These are phyloP conservation scores for Mesorhabditis spiculigera DNA, from an alignment of 2,888 invertebrate genomes.

Conservation along the genomic window DNA sequence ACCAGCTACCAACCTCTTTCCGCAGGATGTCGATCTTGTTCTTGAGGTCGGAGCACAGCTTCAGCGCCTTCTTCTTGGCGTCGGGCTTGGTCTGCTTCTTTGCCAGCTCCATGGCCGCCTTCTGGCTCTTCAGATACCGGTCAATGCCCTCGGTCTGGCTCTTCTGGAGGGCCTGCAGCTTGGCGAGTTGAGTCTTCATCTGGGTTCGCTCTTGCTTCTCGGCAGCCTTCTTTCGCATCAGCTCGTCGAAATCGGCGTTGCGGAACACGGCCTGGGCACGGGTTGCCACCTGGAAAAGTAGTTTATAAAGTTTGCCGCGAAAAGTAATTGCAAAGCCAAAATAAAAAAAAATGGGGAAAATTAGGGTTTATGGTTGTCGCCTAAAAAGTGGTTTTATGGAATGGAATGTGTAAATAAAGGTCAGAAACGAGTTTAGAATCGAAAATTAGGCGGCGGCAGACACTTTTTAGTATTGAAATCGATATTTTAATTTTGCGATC, in stretches of 20 bases:
- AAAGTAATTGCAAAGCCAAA: too few relatives aligned
- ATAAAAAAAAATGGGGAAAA: too few relatives aligned
- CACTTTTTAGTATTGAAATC: too few relatives aligned
- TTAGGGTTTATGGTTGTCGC: too few relatives aligned
- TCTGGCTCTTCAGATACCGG: slow-evolving; percentile 83
- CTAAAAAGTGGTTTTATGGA: too few relatives aligned
- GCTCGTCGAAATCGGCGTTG: slow-evolving; percentile 20
- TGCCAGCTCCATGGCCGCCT: slow-evolving; percentile 60
- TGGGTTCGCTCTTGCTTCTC: slow-evolving; percentile 7
- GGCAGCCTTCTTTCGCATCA: slow-evolving; percentile 13
- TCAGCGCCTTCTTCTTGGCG: slow-evolving; percentile 23
- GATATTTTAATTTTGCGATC: too few relatives aligned
- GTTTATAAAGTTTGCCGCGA: too few relatives aligned
- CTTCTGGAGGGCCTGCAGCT: slow-evolving; percentile 70
- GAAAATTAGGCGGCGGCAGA: too few relatives aligned
- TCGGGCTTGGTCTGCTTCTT: slow-evolving; percentile 18
- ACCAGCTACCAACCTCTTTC: slow-evolving; percentile 63
- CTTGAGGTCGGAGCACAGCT: slow-evolving; percentile 76
- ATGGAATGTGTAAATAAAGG: too few relatives aligned
- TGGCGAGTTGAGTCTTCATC: slow-evolving; percentile 5
- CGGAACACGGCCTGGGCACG: slow-evolving; percentile 30
- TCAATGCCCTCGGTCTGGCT: slow-evolving; percentile 81
- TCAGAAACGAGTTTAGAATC: too few relatives aligned
- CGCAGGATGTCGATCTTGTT: slow-evolving; percentile 70
- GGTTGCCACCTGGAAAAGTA: slow-evolving; percentile 18